Evolutionary conservation across 2,888 invertebrate species (phyloP).

Genomic region (Digitonthophagus gazella): DNA sequence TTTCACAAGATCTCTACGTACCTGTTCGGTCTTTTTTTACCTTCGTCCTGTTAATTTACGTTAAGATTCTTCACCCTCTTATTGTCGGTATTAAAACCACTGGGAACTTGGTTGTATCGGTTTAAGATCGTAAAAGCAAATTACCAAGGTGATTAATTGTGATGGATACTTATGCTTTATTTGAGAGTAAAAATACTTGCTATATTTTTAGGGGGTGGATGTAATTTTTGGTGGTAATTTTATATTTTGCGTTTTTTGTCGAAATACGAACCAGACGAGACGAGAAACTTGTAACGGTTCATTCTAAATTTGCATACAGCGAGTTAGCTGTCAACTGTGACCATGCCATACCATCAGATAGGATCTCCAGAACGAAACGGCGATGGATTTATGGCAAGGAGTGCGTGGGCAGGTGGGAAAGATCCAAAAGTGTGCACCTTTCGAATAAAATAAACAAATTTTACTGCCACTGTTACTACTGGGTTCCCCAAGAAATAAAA

Average conservation of each 20-base stretch:
- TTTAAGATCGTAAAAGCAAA: too few relatives aligned
- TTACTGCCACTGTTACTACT: background rate
- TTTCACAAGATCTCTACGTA: constrained; percentile 32
- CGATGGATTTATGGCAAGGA: constrained; percentile 8
- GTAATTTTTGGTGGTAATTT: too few relatives aligned
- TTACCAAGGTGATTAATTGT: too few relatives aligned
- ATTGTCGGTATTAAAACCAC: background rate
- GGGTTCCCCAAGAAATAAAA: background rate
- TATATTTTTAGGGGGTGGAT: too few relatives aligned
- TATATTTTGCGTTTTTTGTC: too few relatives aligned
- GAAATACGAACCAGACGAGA: background rate
- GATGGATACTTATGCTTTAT: too few relatives aligned
- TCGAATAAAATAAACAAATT: background rate
- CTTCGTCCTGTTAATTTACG: background rate
- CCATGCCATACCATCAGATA: constrained; percentile 4
- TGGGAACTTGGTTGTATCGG: too few relatives aligned
- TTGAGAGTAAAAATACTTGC: too few relatives aligned
- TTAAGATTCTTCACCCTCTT: background rate
- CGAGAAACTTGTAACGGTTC: constrained; percentile 5
- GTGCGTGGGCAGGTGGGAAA: constrained; percentile 15
- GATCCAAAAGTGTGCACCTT: constrained; percentile 3
- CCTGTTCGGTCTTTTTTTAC: background rate
- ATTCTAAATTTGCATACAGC: constrained; percentile 9
- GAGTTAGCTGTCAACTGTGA: constrained; percentile 8
- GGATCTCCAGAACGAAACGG: constrained; percentile 1